phyloP scores from a whole-genome alignment of 2,797 vertebrate genomes.

The Psittacula echo region DNA sequence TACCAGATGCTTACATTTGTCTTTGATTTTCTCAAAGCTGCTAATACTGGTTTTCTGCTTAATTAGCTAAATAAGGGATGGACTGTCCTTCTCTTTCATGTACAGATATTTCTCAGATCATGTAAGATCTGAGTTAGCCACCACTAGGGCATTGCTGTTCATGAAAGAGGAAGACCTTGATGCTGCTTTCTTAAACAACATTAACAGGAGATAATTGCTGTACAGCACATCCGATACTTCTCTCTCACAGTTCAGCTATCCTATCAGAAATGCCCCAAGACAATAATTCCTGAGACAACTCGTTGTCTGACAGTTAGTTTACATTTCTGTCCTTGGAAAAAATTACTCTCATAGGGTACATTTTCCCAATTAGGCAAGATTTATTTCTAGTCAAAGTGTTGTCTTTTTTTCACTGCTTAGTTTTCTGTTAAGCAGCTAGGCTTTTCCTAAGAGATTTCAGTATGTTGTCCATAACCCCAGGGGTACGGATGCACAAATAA shows the following conservation, averaged over 20 bases:
- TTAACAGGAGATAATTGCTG: background rate
- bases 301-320: background rate
- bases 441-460: background rate
- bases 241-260: background rate
- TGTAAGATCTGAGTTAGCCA: background rate
- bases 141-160: background rate
- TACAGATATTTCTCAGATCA: background rate
- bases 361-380: background rate
- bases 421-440: background rate
- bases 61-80: constrained; percentile 6
- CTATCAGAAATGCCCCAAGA: background rate
- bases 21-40: constrained; percentile 47
- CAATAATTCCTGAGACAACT: background rate
- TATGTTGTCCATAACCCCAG: background rate
- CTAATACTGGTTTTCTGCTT: background rate
- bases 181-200: background rate
- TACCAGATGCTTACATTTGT: constrained; percentile 44
- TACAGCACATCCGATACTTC: background rate
- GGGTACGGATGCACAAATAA: background rate
- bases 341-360: background rate
- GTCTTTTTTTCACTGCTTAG: background rate
- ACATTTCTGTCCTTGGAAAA: background rate
- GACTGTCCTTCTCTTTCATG: background rate
- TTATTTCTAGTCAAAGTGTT: background rate
- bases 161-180: background rate